Evolutionary conservation across 64 coral and sea anemone genomes (phyloP).

Genomic region (Astreopora myriophthalma): DNA sequence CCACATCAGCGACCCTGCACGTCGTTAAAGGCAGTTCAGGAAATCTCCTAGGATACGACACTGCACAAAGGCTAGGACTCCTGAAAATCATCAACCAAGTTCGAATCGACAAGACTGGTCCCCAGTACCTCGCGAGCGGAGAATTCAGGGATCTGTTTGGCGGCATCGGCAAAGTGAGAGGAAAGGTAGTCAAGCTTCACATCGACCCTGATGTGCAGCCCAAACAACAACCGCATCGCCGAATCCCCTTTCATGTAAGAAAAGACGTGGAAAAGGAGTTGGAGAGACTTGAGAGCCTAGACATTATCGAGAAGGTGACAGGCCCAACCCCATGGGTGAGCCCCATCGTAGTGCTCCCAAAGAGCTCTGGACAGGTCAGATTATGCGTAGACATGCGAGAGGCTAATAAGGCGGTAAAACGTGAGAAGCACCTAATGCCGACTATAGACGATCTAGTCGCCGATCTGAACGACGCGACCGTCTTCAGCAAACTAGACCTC

Average conservation of each 20-base stretch:
- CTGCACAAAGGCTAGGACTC: slow-evolving; percentile 52
- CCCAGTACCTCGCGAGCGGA: neutral
- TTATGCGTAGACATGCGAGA: slow-evolving; percentile 78
- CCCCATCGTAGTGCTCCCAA: slow-evolving; percentile 60
- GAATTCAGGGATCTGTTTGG: slow-evolving; percentile 67
- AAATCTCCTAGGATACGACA: slow-evolving; percentile 60
- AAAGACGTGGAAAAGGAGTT: slow-evolving; percentile 76
- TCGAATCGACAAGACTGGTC: slow-evolving; percentile 2
- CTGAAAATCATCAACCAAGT: slow-evolving; percentile 67
- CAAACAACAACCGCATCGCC: slow-evolving; percentile 67
- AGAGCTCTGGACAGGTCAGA: slow-evolving; percentile 52
- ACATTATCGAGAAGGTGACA: slow-evolving; percentile 70
- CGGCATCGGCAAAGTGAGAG: slow-evolving; percentile 73
- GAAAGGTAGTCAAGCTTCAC: slow-evolving; percentile 70
- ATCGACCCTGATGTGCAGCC: slow-evolving; percentile 62
- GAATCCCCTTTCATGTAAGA: slow-evolving; percentile 71
- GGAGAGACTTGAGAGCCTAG: slow-evolving; percentile 59
- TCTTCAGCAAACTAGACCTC: slow-evolving; percentile 69
- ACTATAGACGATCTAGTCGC: neutral
- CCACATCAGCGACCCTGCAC: neutral
- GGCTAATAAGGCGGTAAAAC: slow-evolving; percentile 55
- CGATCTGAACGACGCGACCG: neutral
- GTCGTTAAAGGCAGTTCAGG: slow-evolving; percentile 21
- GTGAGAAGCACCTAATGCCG: slow-evolving; percentile 69
- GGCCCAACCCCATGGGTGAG: slow-evolving; percentile 69